Base-by-base conservation (phyloP, 64 coral and sea anemone species). In the Montipora capricornis region DNA sequence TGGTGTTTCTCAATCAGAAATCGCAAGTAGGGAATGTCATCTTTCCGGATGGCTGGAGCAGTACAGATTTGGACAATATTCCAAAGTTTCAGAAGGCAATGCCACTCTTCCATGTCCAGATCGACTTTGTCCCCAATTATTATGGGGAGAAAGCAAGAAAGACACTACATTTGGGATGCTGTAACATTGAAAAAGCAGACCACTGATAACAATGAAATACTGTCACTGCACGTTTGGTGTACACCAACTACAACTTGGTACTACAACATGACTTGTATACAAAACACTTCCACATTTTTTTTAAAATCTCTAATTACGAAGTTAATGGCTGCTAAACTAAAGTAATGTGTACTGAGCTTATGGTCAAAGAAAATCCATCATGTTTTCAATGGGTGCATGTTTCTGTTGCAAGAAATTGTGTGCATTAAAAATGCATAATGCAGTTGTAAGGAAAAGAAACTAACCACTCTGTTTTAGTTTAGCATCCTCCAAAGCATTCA, bases 141-240 rank as follows among this genome's bases (percentile, higher is more conserved):
- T 47, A 82, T 58, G 17, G 92, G 92, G 75, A 93, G 58, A 80
- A 93, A 93, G 20, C 85, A 83, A 79, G 88, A 93, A 49, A 93
- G 83, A 70, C 92, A 93, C 45, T 76, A 87, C 84, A 88, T 93
- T 58, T 93, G 83, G 45, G 92, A 88, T 53, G 84, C 92, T 88
- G 83, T 87, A 81, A 49, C 48, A 68, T 49, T 50, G 44, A 74
- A 74, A 71, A 74, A 70, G 70, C 50, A 47, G 61, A 71, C 37
- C 37, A 87, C 45, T 51, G 47, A 73, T 73, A 26, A 73, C 69
- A 73, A 26, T 73, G 74, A 76, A 76, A 76, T 13, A 76, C 9
- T 45, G 37, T 17, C 7, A 78, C 26, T 76, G 74, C 37, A 76
- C 47, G 37, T 76, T 76, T 46, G 13, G 74, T 46, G 26, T 76